Evolutionary conservation across 2,113 vertebrate species (phyloP).

Genomic region (Dermatemys mawii): DNA sequence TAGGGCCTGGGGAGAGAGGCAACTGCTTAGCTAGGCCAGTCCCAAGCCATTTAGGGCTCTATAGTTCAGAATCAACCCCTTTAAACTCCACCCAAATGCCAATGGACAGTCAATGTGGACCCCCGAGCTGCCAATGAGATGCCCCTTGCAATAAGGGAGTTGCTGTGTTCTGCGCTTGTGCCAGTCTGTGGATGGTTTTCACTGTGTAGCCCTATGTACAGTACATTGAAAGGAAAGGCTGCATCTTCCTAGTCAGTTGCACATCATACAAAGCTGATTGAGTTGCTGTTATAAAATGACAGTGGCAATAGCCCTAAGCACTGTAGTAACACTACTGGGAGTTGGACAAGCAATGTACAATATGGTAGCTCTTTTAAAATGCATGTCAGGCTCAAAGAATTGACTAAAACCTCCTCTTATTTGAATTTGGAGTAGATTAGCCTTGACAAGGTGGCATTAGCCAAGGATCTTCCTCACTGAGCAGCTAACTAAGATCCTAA

Average conservation of each 20-base stretch:
- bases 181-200: background rate
- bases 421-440: background rate
- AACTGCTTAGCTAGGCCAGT: background rate
- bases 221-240: background rate
- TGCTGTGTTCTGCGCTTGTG: background rate
- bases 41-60: background rate
- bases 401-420: background rate
- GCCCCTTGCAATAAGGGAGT: background rate
- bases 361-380: background rate
- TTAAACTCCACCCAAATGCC: background rate
- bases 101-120: background rate
- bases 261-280: background rate
- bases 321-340: background rate
- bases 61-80: background rate
- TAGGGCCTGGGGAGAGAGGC: background rate
- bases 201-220: background rate
- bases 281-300: background rate
- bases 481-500: constrained; percentile 1
- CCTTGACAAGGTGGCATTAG: constrained; percentile 15
- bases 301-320: background rate
- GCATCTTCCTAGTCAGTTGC: background rate
- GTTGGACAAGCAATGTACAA: background rate
- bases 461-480: background rate
- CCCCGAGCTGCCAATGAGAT: background rate
- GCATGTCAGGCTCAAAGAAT: background rate